A percentile compares a stretch with the other conserved stretches of the same genome.
Evolutionary conservation across 2,113 vertebrate species (phyloP).

Genomic region (Rostratula benghalensis): DNA sequence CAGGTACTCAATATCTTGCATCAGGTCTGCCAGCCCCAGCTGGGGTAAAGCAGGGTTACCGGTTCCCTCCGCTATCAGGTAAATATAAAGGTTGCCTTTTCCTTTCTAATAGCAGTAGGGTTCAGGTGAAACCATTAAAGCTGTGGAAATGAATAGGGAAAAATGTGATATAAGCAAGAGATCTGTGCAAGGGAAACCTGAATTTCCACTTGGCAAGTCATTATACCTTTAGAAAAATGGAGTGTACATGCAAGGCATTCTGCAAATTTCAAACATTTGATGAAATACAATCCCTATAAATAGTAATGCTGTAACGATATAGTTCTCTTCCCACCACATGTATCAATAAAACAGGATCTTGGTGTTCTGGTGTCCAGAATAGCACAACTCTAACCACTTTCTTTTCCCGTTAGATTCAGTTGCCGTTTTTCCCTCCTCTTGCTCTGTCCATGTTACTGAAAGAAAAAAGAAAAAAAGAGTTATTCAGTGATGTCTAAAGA

Average conservation of each 20-base stretch:
- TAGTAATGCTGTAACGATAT: not conserved
- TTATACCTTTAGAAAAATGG: not conserved
- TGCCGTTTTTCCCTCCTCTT: not conserved
- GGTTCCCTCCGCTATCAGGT: accelerated
- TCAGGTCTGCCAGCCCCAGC: not conserved
- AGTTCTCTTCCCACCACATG: not conserved
- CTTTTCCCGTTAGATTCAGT: not conserved
- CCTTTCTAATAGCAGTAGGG: not conserved
- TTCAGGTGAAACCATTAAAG: not conserved
- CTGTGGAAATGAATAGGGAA: not conserved
- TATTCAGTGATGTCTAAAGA: not conserved
- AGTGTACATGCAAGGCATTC: not conserved
- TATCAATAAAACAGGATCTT: not conserved
- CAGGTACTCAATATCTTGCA: not conserved
- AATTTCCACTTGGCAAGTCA: not conserved
- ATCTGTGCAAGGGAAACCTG: not conserved
- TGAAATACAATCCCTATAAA: not conserved
- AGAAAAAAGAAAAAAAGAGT: not conserved
- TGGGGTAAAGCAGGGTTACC: accelerated
- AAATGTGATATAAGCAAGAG: not conserved
- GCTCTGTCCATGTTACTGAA: not conserved
- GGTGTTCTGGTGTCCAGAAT: not conserved
- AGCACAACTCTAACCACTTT: not conserved
- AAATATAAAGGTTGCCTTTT: not conserved
- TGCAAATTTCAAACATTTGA: not conserved